phyloP scores from a whole-genome alignment of 2,797 vertebrate genomes.

The Percopsis omiscomaycus region DNA sequence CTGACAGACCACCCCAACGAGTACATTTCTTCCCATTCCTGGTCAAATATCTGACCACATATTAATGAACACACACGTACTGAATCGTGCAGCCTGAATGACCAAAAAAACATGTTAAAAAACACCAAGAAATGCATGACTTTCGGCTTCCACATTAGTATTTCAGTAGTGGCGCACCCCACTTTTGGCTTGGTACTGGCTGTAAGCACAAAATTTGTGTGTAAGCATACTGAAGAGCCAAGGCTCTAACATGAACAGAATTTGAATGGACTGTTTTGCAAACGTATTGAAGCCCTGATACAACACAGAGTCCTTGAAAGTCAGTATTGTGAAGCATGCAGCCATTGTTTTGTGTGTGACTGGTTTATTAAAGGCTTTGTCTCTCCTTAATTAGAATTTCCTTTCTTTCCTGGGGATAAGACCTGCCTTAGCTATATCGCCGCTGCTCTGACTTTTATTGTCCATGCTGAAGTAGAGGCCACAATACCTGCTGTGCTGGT shows the following conservation, averaged over 20 bases:
- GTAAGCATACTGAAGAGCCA: background rate
- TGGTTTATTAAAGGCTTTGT: constrained; percentile 56
- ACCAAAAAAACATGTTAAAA: too few relatives aligned
- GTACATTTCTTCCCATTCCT: constrained; percentile 21
- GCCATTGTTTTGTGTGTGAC: constrained; percentile 40
- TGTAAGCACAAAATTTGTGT: background rate
- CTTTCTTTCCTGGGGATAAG: constrained; percentile 39
- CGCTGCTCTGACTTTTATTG: constrained; percentile 35
- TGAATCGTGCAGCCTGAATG: too few relatives aligned
- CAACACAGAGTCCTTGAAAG: constrained; percentile 15
- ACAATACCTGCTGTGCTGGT: constrained; percentile 4
- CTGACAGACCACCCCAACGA: constrained; percentile 46
- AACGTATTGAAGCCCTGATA: constrained; percentile 1
- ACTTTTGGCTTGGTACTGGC: background rate
- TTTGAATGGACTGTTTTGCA: too few relatives aligned
- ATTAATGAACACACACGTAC: constrained; percentile 27
- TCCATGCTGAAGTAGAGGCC: constrained; percentile 34
- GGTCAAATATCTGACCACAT: constrained; percentile 8
- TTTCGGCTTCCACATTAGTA: too few relatives aligned
- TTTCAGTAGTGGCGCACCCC: background rate
- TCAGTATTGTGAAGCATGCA: constrained; percentile 3
- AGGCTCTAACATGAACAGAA: too few relatives aligned
- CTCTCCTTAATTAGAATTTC: constrained; percentile 64
- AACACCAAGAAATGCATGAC: too few relatives aligned
- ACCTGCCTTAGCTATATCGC: constrained; percentile 36